phyloP scores from a whole-genome alignment of 2,888 invertebrate genomes.

The Rutpela maculata region DNA sequence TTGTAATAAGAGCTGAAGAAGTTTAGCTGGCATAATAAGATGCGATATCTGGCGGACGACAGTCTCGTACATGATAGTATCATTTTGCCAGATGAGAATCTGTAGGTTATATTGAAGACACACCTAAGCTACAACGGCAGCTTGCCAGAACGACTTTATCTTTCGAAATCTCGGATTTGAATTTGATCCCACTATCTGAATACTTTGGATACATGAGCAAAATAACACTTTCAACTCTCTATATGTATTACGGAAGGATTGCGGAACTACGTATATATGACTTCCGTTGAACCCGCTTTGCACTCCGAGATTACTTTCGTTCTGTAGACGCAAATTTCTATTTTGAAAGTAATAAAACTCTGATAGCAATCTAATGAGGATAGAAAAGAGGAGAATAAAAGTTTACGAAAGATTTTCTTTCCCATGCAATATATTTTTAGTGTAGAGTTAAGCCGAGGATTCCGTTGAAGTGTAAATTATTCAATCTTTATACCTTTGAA shows the following conservation, averaged over 20 bases:
- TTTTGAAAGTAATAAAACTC: constrained; percentile 37
- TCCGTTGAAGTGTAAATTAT: background rate
- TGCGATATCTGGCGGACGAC: constrained; percentile 42
- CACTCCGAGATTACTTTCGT: constrained; percentile 36
- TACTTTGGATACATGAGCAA: constrained; percentile 55
- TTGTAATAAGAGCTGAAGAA: constrained; percentile 49
- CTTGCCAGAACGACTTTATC: constrained; percentile 57
- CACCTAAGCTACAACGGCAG: constrained; percentile 55
- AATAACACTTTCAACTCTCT: constrained; percentile 52
- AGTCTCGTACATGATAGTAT: constrained; percentile 16
- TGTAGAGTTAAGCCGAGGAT: background rate
- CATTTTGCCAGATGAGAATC: constrained; percentile 49
- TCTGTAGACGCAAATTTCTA: constrained; percentile 40
- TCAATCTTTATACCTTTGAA: no score
- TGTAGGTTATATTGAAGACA: constrained; percentile 51
- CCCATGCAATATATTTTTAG: constrained; percentile 16
- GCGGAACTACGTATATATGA: constrained; percentile 47
- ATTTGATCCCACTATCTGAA: constrained; percentile 58
- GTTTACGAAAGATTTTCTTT: constrained; percentile 29
- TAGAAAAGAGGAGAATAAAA: constrained; percentile 33
- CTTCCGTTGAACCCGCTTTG: constrained; percentile 32
- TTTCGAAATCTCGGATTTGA: constrained; percentile 58
- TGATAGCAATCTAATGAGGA: constrained; percentile 42
- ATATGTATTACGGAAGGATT: constrained; percentile 42
- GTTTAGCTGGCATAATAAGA: constrained; percentile 46